Evolutionary conservation across 1,140 invertebrate genomes (phyloP), one percentile per base, ranked within the genome.

Genomic region (Bemisia tabaci): DNA sequence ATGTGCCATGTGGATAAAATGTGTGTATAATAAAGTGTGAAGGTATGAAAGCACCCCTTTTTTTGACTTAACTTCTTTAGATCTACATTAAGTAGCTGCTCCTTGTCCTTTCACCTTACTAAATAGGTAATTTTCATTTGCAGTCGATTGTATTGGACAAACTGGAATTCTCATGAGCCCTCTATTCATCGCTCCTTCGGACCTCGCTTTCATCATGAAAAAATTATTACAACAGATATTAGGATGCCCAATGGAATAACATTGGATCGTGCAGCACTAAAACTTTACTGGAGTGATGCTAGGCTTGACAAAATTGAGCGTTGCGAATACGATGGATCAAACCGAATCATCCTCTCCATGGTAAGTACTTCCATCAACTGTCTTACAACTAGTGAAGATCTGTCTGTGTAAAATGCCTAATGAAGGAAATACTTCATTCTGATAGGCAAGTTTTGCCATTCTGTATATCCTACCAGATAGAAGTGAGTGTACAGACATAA

Each of bases 221-320:
- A 82, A 11, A 87, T 92, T 39, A 87, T 92, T 26, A 84, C 81
- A 27, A 88, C 82, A 2, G 85, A 89, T 59, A 91, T 93, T 70
- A 80, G 84, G 60, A 92, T 92, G 88, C 90, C 90, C 12, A 93
- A 93, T 80, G 89, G 85, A 0, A 74, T 92, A 24, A 85, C 87
- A 0, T 74, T 92, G 12, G 90, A 92, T 74, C 83, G 89, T 74
- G 77, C 80, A 39, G 82, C 86, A 9, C 83, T 86, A 67, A 85
- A 89, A 73, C 71, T 85, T 9, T 84, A 82, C 68, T 84, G 83
- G 83, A 77, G 77, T 61, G 82, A 84, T 75, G 82, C 82, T 48
- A 70, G 80, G 39, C 71, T 83, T 1, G 80, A 86, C 72, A 81
- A 81, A 70, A 82, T 85, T 63, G 83, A 85, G 73, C 73, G 80